Percentiles rank a stretch among this genome's conserved stretches.
These are phyloP conservation scores for Callimorpha dominula DNA, from an alignment of 2,888 invertebrate species.

Conservation along the genomic window DNA sequence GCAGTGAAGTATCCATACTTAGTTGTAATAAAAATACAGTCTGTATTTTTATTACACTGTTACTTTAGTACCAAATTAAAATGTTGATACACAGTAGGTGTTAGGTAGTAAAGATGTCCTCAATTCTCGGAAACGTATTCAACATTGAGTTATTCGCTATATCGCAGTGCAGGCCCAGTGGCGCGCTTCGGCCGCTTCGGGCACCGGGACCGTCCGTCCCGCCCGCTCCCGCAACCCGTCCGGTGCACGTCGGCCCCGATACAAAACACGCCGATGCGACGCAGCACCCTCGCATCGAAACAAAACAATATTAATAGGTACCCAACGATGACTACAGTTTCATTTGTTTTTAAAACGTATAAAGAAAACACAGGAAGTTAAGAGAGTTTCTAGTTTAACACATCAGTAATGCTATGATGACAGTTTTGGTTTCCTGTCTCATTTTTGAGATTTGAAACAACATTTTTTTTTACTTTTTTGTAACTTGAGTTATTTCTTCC, in stretches of 20 bases:
- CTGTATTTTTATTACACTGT: no score
- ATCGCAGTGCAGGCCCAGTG: conserved; percentile 52
- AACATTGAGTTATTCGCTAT: conserved; percentile 57
- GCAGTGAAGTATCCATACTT: background rate
- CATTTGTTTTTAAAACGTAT: conserved; percentile 57
- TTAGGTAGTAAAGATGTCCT: conserved; percentile 32
- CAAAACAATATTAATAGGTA: conserved; percentile 39
- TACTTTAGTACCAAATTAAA: conserved; percentile 28
- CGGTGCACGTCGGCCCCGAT: conserved; percentile 27
- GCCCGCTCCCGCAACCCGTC: conserved; percentile 29
- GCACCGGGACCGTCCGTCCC: conserved; percentile 18
- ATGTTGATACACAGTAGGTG: conserved; percentile 24
- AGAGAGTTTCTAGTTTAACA: conserved; percentile 36
- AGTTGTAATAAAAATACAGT: conserved; percentile 17
- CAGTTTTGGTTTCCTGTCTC: conserved; percentile 58
- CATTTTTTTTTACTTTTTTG: conserved; percentile 55
- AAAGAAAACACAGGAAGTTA: conserved; percentile 24
- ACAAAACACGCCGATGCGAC: conserved; percentile 39
- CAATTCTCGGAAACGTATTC: conserved; percentile 59
- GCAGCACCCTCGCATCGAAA: conserved; percentile 39
- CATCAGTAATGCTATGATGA: conserved; percentile 47
- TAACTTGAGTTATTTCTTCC: conserved; percentile 70
- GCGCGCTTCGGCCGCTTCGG: conserved; percentile 11
- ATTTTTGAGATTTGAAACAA: conserved; percentile 55
- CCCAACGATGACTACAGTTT: conserved; percentile 32